These are phyloP conservation scores for Heliornis fulica DNA, from an alignment of 2,113 vertebrate genomes.

Conservation along the genomic window DNA sequence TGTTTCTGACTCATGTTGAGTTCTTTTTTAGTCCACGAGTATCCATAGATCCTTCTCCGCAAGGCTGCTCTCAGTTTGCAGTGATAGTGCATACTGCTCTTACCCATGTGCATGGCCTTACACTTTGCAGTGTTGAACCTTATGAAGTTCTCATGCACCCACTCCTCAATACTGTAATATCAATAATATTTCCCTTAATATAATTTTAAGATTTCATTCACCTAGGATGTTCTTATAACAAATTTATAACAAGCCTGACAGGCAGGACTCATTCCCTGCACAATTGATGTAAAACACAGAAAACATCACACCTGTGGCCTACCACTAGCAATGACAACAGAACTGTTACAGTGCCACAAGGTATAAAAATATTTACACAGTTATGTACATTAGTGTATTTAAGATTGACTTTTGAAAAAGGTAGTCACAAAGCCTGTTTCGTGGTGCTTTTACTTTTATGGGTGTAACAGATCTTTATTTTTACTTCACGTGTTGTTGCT, in stretches of 20 bases:
- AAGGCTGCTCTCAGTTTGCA: not conserved
- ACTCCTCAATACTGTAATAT: not conserved
- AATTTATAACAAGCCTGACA: not conserved
- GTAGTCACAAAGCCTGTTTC: not conserved
- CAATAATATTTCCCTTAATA: not conserved
- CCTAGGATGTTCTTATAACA: not conserved
- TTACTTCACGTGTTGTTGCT: not conserved
- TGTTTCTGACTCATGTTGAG: fast-evolving
- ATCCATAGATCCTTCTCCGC: not conserved
- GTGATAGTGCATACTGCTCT: not conserved
- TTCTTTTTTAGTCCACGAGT: not conserved
- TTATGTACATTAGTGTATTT: not conserved
- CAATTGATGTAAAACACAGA: not conserved
- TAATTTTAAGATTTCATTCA: not conserved
- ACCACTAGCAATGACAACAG: not conserved
- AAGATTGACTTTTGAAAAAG: not conserved
- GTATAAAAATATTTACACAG: not conserved
- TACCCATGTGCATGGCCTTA: not conserved
- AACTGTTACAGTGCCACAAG: not conserved
- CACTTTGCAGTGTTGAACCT: not conserved
- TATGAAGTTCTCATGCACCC: no score
- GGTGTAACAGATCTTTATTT: fast-evolving
- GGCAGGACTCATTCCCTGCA: fast-evolving
- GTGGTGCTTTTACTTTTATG: not conserved
- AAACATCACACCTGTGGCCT: not conserved